phyloP scores from a whole-genome alignment of 30 jellyfish, hydroid and myxozoan species.

The Pelagia noctiluca region DNA sequence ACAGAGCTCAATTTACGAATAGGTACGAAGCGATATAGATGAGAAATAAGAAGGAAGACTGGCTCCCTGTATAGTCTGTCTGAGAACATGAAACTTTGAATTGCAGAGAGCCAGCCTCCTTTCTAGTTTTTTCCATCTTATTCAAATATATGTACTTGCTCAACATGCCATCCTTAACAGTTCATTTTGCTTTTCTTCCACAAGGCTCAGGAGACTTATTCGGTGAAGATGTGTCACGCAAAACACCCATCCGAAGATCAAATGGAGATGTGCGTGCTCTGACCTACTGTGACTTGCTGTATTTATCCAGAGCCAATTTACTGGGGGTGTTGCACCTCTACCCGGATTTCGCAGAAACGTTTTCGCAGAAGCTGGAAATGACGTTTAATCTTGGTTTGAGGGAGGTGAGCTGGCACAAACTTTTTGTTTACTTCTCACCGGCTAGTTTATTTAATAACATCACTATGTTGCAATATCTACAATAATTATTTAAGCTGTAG shows the following conservation, averaged over 20 bases:
- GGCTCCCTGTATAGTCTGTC: too few relatives aligned
- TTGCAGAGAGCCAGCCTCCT: too few relatives aligned
- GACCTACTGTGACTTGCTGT: slow-evolving; percentile 86
- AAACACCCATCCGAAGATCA: slow-evolving; percentile 67
- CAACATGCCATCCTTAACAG: too few relatives aligned
- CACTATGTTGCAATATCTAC: neutral
- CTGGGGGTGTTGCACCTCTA: slow-evolving; percentile 69
- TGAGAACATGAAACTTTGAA: too few relatives aligned
- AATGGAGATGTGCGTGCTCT: slow-evolving; percentile 94
- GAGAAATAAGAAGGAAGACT: too few relatives aligned
- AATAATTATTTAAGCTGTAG: too few relatives aligned
- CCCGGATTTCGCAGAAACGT: slow-evolving; percentile 88
- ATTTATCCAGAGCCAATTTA: slow-evolving; percentile 75
- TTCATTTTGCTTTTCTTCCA: neutral
- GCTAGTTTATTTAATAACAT: too few relatives aligned
- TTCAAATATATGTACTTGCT: too few relatives aligned
- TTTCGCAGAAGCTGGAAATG: slow-evolving; percentile 72
- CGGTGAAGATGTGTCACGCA: slow-evolving; percentile 88
- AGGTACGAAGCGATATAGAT: too few relatives aligned
- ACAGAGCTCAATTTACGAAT: too few relatives aligned
- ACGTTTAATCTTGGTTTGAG: slow-evolving; percentile 76
- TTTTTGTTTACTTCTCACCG: too few relatives aligned
- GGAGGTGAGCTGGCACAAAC: slow-evolving; percentile 62
- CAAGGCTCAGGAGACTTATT: slow-evolving; percentile 93
- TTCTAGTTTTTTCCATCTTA: too few relatives aligned